Percentiles rank a stretch among this genome's conserved stretches.
Conservation (phyloP, 2,888 invertebrate genomes). For the Chorisops tibialis region DNA sequence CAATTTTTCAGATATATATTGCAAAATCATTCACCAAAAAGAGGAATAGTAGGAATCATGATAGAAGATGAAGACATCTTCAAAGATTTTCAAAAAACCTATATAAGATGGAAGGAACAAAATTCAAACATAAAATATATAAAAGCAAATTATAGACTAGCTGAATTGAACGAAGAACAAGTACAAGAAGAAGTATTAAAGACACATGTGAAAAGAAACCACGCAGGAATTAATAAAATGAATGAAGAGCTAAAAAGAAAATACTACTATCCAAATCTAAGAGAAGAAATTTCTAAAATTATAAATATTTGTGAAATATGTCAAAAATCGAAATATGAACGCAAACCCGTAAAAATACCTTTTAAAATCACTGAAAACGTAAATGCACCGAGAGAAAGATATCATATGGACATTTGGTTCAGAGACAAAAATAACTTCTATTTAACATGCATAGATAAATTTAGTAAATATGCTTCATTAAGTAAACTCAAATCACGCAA, state of each 20-base stretch:
- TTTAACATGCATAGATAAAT: constrained; percentile 26
- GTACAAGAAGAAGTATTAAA: background rate
- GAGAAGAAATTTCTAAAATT: background rate
- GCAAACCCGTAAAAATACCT: too few species aligned
- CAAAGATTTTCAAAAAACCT: too few species aligned
- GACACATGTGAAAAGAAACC: background rate
- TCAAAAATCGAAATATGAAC: background rate
- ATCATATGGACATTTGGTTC: too few species aligned
- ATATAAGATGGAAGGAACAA: background rate
- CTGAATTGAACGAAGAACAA: too few species aligned
- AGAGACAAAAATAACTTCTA: constrained; percentile 19
- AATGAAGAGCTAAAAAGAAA: background rate
- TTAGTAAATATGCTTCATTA: too few species aligned
- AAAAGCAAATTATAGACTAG: too few species aligned
- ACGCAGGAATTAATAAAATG: background rate
- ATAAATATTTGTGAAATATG: background rate
- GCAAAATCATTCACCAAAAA: background rate
- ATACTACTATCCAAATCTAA: constrained; percentile 5
- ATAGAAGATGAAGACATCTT: too few species aligned
- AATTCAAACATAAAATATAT: too few species aligned
- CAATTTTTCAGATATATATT: background rate
- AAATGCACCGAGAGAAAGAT: too few species aligned
- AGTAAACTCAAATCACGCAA: too few species aligned
- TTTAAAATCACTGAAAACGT: too few species aligned
- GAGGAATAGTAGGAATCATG: background rate